These are phyloP conservation scores for Phengaris arion DNA, from an alignment of 2,888 invertebrate species.

Conservation along the genomic window DNA sequence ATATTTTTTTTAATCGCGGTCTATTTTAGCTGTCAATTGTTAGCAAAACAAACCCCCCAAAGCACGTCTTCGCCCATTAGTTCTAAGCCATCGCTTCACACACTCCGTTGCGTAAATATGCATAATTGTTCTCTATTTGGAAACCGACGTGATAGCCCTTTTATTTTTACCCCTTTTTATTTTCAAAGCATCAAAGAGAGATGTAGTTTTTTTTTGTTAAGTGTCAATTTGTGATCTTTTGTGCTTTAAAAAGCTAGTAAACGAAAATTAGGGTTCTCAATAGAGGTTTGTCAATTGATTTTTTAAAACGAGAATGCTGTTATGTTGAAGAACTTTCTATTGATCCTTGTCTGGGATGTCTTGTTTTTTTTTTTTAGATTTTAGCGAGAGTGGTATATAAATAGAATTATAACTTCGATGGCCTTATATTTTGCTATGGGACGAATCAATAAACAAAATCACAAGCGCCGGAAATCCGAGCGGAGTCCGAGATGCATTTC, in stretches of 20 bases:
- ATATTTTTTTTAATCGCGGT: background rate
- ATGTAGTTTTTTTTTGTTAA: slow-evolving; percentile 35
- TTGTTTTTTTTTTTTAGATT: background rate
- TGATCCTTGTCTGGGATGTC: background rate
- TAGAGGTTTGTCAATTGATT: background rate
- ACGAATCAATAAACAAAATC: slow-evolving; percentile 79
- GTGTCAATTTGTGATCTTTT: slow-evolving; percentile 39
- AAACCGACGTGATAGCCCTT: slow-evolving; percentile 39
- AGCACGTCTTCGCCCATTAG: slow-evolving; percentile 55
- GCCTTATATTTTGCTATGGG: slow-evolving; percentile 54
- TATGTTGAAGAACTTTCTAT: background rate
- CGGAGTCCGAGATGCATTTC: slow-evolving; percentile 77
- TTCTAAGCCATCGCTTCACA: slow-evolving; percentile 58
- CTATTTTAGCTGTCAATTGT: slow-evolving; percentile 35
- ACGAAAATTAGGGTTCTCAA: background rate
- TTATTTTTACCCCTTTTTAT: slow-evolving; percentile 35
- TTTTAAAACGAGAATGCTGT: background rate
- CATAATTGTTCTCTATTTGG: slow-evolving; percentile 55
- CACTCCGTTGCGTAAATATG: slow-evolving; percentile 64
- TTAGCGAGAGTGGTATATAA: slow-evolving; percentile 52
- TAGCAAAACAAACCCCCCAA: slow-evolving; percentile 52
- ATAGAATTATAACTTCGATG: slow-evolving; percentile 62
- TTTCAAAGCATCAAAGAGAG: slow-evolving; percentile 26
- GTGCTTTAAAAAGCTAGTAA: slow-evolving; percentile 20
- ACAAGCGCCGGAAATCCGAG: slow-evolving; percentile 77